Conservation (phyloP, 2,888 invertebrate species). For the Amblyjoppa proteus region DNA sequence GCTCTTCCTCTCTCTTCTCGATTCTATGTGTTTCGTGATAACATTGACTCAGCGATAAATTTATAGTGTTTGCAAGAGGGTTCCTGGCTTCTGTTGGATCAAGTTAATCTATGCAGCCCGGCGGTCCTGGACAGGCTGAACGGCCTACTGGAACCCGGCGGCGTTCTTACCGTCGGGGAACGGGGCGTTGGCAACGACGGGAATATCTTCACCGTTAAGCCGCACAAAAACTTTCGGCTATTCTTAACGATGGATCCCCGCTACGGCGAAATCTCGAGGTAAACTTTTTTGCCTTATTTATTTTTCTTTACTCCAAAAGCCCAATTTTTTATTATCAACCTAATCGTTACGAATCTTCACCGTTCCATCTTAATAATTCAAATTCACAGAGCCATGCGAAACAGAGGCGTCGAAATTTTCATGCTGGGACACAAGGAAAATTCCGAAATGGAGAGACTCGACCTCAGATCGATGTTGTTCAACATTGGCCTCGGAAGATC, state of each 20-base stretch:
- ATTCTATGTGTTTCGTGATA: constrained; percentile 32
- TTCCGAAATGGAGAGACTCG: constrained; percentile 79
- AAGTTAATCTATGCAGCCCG: constrained; percentile 97
- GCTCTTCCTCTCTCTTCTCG: not conserved
- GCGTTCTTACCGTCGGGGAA: constrained; percentile 95
- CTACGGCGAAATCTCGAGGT: constrained; percentile 97
- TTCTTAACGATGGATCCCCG: constrained; percentile 98
- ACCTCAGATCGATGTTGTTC: constrained; percentile 86
- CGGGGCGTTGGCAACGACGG: constrained; percentile 92
- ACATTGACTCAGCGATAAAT: constrained; percentile 56
- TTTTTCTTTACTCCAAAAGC: not conserved
- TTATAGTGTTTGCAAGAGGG: constrained; percentile 91
- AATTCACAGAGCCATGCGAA: constrained; percentile 95
- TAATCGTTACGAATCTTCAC: not conserved
- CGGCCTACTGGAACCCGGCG: constrained; percentile 96
- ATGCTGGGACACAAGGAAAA: constrained; percentile 84
- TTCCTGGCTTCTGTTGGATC: constrained; percentile 94
- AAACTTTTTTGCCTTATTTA: constrained; percentile 66
- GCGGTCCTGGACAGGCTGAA: constrained; percentile 99
- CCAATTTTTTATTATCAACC: not conserved
- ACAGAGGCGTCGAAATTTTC: constrained; percentile 97
- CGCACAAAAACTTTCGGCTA: constrained; percentile 96
- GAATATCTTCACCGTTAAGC: constrained; percentile 90
- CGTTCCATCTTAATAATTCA: not conserved
- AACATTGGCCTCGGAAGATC: constrained; percentile 85